Evolutionary conservation across 2,797 vertebrate species (phyloP), one percentile per base, ranked within the genome.

Genomic region (Somateria mollissima): DNA sequence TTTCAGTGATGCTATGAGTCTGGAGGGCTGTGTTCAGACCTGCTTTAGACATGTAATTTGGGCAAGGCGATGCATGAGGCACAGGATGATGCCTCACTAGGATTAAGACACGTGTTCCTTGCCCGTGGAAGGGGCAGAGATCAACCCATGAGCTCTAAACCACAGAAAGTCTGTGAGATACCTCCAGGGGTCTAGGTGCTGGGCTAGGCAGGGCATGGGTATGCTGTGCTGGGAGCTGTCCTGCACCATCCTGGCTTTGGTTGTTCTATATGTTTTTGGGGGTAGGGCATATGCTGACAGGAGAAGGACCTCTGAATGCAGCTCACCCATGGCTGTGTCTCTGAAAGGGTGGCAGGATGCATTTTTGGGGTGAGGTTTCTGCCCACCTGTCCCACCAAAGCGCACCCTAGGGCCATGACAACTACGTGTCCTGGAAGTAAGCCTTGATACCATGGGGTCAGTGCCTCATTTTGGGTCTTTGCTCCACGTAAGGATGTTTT

Each of bases 321-420:
- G 12, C 36, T 78, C 5, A 10, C 1, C 21, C 21, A 25, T 82
- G 34, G 10, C 39, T 10, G 5, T 4, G 18, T 2, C 12, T 70
- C 25, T 43, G 43, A 11, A 8, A 49, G 5, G 37, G 7, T 14
- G 60, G 0, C 8, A 4, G 45, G 14, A 41, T 6, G 39, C 39
- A 4, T 18, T 60, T 67, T 10, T 53, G 2, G 6, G 10, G 3
- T 22, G 5, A 69, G 8, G 3, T 57, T 86, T 4, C 17, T 57
- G 8, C 9, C 14, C 9, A 4, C 5, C 1, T 69, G 11, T 64
- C 34, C 21, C 34, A 8, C 12, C 10, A 15, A 0, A 6, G 8
- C 51, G 11, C 11, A 21, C 22, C 25, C 16, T 0, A 0, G 13
- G 32, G 16, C 32, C 65, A 34, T 12, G 25, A 49, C 30, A 22